Percentiles rank a stretch among this genome's conserved stretches.
Conservation (phyloP, 2,888 invertebrate species). For the Prenolepis imparis region DNA sequence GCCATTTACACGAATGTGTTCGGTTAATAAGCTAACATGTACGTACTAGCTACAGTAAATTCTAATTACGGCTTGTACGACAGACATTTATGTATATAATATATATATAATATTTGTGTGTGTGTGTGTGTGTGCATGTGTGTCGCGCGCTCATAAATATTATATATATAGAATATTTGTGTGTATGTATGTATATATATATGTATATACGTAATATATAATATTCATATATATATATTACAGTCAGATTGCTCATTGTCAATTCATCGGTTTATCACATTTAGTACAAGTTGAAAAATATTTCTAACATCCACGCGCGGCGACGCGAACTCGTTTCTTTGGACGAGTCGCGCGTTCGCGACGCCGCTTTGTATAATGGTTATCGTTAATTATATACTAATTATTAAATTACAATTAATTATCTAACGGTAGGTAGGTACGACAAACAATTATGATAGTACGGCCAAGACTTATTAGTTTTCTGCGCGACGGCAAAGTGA, state of each 20-base stretch:
- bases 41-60: slow-evolving; percentile 78
- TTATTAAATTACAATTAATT: slow-evolving; percentile 75
- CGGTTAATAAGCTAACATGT: slow-evolving; percentile 75
- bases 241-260: slow-evolving; percentile 86
- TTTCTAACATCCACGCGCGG: slow-evolving; percentile 86
- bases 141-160: slow-evolving; percentile 60
- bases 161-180: slow-evolving; percentile 72
- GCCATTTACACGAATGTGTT: slow-evolving; percentile 54
- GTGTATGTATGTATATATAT: slow-evolving; percentile 64
- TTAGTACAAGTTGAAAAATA: slow-evolving; percentile 86
- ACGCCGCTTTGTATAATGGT: slow-evolving; percentile 50
- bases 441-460: slow-evolving; percentile 82
- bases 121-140: slow-evolving; percentile 61
- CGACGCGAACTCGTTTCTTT: slow-evolving; percentile 50
- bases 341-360: slow-evolving; percentile 55
- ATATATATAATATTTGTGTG: slow-evolving; percentile 67
- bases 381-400: slow-evolving; percentile 68
- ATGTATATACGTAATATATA: slow-evolving; percentile 74
- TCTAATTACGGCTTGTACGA: slow-evolving; percentile 83
- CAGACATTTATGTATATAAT: slow-evolving; percentile 81
- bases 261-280: slow-evolving; percentile 86
- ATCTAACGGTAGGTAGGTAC: slow-evolving; percentile 79
- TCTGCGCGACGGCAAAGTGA: slow-evolving; percentile 75
- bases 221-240: slow-evolving; percentile 83
- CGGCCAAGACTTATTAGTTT: slow-evolving; percentile 76